Percentiles rank a stretch among this genome's conserved stretches.
Evolutionary conservation across 1,140 invertebrate species (phyloP).

Genomic region (Drosophila sp.): DNA sequence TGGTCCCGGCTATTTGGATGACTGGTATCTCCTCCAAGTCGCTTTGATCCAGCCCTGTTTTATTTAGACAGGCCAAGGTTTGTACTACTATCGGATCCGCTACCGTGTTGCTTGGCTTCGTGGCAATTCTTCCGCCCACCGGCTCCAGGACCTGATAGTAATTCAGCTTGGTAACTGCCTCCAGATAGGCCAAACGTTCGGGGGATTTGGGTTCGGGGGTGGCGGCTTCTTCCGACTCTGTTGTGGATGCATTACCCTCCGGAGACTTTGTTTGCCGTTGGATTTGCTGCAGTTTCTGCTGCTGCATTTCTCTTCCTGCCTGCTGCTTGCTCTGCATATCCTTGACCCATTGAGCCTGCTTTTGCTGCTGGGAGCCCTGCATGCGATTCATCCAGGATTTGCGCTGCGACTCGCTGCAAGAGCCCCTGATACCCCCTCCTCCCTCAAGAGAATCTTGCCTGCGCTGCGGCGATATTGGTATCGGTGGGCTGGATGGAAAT

Average conservation of each 20-base stretch:
- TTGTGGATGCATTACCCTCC: not conserved
- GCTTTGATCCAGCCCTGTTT: slow-evolving; percentile 30
- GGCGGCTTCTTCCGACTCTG: not conserved
- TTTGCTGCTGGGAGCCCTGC: slow-evolving; percentile 59
- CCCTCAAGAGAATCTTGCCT: not conserved
- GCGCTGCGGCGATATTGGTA: not conserved
- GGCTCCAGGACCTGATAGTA: slow-evolving; percentile 49
- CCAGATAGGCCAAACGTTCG: slow-evolving; percentile 57
- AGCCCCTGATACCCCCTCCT: slow-evolving; percentile 6
- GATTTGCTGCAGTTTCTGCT: slow-evolving; percentile 51
- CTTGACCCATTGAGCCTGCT: slow-evolving; percentile 59
- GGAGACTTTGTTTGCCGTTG: slow-evolving; percentile 1
- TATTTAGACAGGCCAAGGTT: slow-evolving; percentile 49
- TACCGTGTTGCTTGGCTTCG: slow-evolving; percentile 12
- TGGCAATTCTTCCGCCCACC: slow-evolving; percentile 11
- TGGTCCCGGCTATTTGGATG: slow-evolving; percentile 66
- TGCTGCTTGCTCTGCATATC: slow-evolving; percentile 64
- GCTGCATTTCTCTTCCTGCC: slow-evolving; percentile 50
- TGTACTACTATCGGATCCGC: slow-evolving; percentile 50
- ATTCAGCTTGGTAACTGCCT: slow-evolving; percentile 45
- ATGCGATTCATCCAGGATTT: slow-evolving; percentile 67
- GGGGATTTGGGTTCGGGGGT: slow-evolving; percentile 35
- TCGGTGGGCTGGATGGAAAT: not conserved
- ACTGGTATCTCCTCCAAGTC: slow-evolving; percentile 51
- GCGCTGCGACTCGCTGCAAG: slow-evolving; percentile 36